A percentile compares a stretch with the other conserved stretches of the same genome.
Evolutionary conservation across 1,140 invertebrate genomes (phyloP).

Genomic region (Drosophila oshimai): DNA sequence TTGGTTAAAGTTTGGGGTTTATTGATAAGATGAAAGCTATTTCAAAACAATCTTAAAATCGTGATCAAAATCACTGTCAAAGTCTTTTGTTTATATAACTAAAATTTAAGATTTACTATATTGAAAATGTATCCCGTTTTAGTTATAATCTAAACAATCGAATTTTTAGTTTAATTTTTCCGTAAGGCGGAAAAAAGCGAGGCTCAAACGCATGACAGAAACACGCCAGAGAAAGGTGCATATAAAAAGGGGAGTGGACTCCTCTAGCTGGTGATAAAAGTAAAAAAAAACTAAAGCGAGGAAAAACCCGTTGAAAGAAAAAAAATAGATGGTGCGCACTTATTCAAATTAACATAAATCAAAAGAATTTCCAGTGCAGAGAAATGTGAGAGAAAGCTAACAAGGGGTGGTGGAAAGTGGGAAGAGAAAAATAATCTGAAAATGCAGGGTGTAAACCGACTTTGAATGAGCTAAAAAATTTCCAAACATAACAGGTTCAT

Average conservation of each 20-base stretch:
- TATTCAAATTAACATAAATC: constrained; percentile 73
- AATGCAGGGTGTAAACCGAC: background rate
- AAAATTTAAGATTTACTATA: too few species aligned
- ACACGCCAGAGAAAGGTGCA: background rate
- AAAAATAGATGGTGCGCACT: constrained; percentile 66
- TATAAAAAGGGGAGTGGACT: background rate
- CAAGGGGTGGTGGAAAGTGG: background rate
- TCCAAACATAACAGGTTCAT: too few species aligned
- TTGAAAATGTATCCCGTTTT: too few species aligned
- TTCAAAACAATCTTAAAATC: too few species aligned
- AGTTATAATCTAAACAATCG: too few species aligned
- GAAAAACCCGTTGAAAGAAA: constrained; percentile 28
- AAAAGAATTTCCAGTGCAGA: constrained; percentile 60
- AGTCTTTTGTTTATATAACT: too few species aligned
- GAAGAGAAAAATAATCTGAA: background rate
- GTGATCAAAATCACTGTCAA: too few species aligned
- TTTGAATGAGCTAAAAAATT: background rate
- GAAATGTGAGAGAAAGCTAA: constrained; percentile 32
- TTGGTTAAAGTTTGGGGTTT: too few species aligned
- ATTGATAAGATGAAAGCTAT: too few species aligned
- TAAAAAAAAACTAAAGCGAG: constrained; percentile 26
- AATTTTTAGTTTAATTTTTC: background rate
- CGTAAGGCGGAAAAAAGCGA: background rate
- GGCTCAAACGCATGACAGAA: background rate
- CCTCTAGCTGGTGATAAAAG: background rate